A percentile compares a stretch with the other conserved stretches of the same genome.
Conservation (phyloP, 2,888 invertebrate species). For the Stegophylla sp. region DNA sequence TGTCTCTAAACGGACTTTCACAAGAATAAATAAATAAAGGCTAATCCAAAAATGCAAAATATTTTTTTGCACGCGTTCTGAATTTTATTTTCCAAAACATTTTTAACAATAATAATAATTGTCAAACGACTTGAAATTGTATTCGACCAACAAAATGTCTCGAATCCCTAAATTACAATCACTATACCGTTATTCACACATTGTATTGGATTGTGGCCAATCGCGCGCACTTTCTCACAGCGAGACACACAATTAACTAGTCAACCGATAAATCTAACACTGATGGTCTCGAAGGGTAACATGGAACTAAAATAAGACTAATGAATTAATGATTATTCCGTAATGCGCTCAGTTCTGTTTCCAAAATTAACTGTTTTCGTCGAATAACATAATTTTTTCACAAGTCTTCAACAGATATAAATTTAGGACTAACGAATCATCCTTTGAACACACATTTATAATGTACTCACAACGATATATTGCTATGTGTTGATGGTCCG, state of each 20-base stretch:
- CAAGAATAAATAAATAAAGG: neutral
- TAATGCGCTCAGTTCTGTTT: neutral
- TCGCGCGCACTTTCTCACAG: constrained; percentile 4
- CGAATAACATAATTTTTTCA: neutral
- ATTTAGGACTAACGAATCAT: neutral
- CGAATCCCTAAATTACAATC: constrained; percentile 28
- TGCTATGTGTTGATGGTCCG: neutral
- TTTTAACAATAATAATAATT: constrained; percentile 24
- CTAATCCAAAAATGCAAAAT: neutral
- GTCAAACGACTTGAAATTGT: constrained; percentile 31
- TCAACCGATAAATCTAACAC: constrained; percentile 46
- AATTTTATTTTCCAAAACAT: neutral
- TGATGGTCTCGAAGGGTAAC: constrained; percentile 26
- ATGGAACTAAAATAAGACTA: constrained; percentile 40
- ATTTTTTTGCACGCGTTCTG: neutral
- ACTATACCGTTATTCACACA: constrained; percentile 38
- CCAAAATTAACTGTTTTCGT: constrained; percentile 12
- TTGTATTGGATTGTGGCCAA: constrained; percentile 49
- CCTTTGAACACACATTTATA: neutral
- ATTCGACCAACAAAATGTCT: constrained; percentile 22
- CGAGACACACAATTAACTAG: constrained; percentile 46
- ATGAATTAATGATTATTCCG: constrained; percentile 28
- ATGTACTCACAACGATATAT: neutral
- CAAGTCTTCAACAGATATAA: neutral
- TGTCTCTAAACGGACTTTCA: neutral